These are phyloP conservation scores for Heterochromis multidens DNA, from an alignment of 2,113 vertebrate species.

Conservation along the genomic window DNA sequence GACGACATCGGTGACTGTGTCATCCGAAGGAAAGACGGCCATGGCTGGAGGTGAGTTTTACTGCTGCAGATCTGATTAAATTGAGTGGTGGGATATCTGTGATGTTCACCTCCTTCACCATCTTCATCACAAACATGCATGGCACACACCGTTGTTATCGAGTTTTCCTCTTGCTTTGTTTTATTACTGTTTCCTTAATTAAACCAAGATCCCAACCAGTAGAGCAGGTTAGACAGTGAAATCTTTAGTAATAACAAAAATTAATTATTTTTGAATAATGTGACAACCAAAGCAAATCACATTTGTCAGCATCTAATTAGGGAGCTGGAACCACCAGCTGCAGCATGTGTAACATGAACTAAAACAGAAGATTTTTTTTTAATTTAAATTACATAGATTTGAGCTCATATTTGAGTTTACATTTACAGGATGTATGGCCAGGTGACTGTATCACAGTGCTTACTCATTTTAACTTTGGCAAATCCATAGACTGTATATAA, in stretches of 20 bases:
- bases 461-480: too few relatives aligned
- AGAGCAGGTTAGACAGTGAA: too few relatives aligned
- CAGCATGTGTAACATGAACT: too few relatives aligned
- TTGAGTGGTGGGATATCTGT: background rate
- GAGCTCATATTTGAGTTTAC: too few relatives aligned
- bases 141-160: background rate
- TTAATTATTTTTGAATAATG: too few relatives aligned
- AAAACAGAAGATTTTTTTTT: too few relatives aligned
- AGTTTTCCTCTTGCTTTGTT: background rate
- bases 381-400: too few relatives aligned
- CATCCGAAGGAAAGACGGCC: constrained; percentile 62
- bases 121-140: background rate
- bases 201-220: too few relatives aligned
- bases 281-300: background rate
- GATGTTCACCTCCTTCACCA: background rate
- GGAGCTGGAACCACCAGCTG: background rate
- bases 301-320: background rate
- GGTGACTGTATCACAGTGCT: too few relatives aligned
- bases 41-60: constrained; percentile 70
- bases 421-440: too few relatives aligned
- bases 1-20: constrained; percentile 66
- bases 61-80: background rate
- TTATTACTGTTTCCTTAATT: background rate
- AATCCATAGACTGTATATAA: too few relatives aligned
- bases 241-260: too few relatives aligned